Evolutionary conservation across 1,140 invertebrate species (phyloP).

Genomic region (Zaprionus davidi): DNA sequence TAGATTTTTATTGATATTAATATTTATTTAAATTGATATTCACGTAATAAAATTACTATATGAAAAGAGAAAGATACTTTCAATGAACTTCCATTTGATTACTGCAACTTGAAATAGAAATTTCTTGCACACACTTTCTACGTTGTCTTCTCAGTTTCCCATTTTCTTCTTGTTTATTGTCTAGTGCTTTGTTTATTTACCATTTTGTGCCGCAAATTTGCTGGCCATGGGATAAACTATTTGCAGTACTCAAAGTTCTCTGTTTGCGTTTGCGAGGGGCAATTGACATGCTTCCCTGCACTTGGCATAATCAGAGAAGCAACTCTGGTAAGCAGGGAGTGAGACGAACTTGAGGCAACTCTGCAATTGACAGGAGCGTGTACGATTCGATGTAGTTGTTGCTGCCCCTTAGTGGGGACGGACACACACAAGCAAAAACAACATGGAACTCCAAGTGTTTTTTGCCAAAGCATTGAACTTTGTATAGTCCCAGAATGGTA

Average conservation of each 20-base stretch:
- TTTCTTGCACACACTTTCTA: background rate
- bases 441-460: constrained; percentile 33
- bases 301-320: constrained; percentile 23
- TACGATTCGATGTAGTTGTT: background rate
- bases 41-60: too few species aligned
- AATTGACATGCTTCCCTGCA: constrained; percentile 45
- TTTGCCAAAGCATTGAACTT: constrained; percentile 38
- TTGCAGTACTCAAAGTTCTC: constrained; percentile 13
- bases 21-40: too few species aligned
- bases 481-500: constrained; percentile 5
- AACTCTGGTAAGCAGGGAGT: background rate
- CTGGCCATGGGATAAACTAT: constrained; percentile 21
- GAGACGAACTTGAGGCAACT: constrained; percentile 42
- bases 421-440: constrained; percentile 17
- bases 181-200: constrained; percentile 14
- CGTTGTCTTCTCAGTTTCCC: background rate
- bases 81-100: background rate
- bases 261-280: constrained; percentile 19
- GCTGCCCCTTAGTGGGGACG: background rate
- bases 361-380: constrained; percentile 53
- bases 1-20: too few species aligned
- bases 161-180: background rate
- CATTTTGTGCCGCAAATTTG: constrained; percentile 6
- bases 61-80: background rate
- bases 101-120: background rate